Evolutionary conservation across 1,140 invertebrate species (phyloP), one percentile per base, ranked within the genome.

Genomic region (Eupeodes corollae): DNA sequence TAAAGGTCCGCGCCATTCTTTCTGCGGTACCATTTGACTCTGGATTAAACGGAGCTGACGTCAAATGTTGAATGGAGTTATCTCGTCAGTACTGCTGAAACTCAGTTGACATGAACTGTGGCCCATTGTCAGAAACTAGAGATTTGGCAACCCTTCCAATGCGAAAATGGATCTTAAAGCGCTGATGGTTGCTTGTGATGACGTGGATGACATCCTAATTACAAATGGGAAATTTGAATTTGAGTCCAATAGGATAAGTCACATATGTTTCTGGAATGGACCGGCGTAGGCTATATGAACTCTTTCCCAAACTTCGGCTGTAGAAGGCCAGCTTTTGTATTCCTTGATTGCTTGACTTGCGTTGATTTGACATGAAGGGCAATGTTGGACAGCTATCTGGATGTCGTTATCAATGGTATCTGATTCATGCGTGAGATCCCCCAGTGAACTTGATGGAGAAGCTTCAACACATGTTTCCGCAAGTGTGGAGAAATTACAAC

Each of bases 371-470:
- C 35, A 37, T 37, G 15, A 14, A 14, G 3, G 15, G 15, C 35
- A 37, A 16, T n/a, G 11, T 37, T 37, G 13, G 10, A n/a, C 13
- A n/a, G 15, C 13, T n/a, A 10, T 37, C 35, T 37, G 13, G 13
- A 37, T 14, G 13, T n/a, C 13, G 13, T 37, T 37, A 11, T 37
- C 35, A 11, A 37, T 37, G 15, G 3, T 37, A 74, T 35, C 5
- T 56, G 50, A 55, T 77, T 77, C 67, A 74, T 75, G 48, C 65
- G 63, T 1, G 68, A 65, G 9, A 75, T 67, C 3, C 71, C 72
- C 12, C 59, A 46, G 53, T 75, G 74, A 18, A 53, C 59, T 21
- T 51, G 39, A 56, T 77, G 71, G 6, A 75, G 46, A 44, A 69
- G 58, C 6, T 47, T 49, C 21, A 69, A 34, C 18, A 69, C 52